Base-by-base conservation (phyloP, 1,140 invertebrate species). In the Coptotermes formosanus region DNA sequence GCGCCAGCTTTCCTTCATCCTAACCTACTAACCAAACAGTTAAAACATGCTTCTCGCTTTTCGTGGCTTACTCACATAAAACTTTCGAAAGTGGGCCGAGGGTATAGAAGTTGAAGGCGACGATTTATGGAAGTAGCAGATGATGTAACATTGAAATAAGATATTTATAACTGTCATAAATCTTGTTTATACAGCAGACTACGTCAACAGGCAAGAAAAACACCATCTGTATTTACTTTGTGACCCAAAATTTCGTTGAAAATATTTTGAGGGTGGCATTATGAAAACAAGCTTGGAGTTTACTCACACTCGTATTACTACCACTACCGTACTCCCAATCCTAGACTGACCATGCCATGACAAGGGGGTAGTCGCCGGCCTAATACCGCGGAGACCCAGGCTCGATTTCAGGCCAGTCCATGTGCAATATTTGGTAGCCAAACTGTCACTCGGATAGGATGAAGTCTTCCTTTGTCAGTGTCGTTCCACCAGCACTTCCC, bases 71-170 rank as follows among this genome's bases (percentile, higher is more conserved):
- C 7, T 25, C 64, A n/a, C 64, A 75, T n/a, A 75, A 75, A 75
- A 75, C 25, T 21, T 19, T 12, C 19, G 52, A 55, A 55, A 55
- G 45, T 16, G 14, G 19, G 52, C 52, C 19, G n/a, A 25, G 64
- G n/a, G 59, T 6, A n/a, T 75, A 25, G 19, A 16, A 64, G 2
- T 75, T 30, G 64, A 75, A 75, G 64, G 64, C 25, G 64, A 75
- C n/a, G 64, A 75, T 75, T 75, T 75, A 75, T 75, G n/a, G n/a
- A 75, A 75, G 64, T 75, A 75, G 64, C 64, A 75, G 64, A 75
- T 75, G 64, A 75, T n/a, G 64, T 75, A 75, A 75, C 64, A n/a
- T 75, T 75, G 64, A n/a, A 75, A 75, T 30, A 75, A 75, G 64
- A 75, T 75, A 75, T 75, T 75, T 75, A 75, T 75, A 75, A 75